Evolutionary conservation across 2,797 vertebrate genomes (phyloP).

Genomic region (Labroides dimidiatus): DNA sequence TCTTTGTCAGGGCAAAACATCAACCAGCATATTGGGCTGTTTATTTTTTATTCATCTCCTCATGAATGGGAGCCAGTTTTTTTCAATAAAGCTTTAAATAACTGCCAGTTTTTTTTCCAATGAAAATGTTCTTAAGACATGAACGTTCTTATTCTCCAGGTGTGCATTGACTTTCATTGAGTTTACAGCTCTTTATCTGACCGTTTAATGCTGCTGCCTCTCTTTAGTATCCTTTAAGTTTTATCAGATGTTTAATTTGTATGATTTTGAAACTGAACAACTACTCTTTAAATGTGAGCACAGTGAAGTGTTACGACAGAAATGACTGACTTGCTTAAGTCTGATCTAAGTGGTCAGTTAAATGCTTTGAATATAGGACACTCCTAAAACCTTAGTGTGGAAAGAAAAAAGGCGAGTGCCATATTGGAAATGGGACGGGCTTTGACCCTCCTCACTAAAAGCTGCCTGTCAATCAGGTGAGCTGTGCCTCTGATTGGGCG

Average conservation of each 20-base stretch:
- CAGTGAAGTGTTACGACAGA: not conserved
- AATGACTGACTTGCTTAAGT: not conserved
- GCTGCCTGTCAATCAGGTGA: too few species aligned
- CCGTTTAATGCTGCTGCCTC: conserved; percentile 8
- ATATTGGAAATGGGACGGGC: too few species aligned
- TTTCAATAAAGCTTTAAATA: not conserved
- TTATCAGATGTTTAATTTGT: conserved; percentile 2
- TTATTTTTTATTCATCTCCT: conserved; percentile 4
- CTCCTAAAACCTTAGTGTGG: too few species aligned
- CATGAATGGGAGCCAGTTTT: not conserved
- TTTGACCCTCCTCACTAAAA: too few species aligned
- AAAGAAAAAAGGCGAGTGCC: too few species aligned
- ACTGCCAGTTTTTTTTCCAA: not conserved
- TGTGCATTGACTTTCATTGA: conserved; percentile 6
- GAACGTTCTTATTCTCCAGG: not conserved
- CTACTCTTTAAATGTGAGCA: not conserved
- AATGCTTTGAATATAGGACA: too few species aligned
- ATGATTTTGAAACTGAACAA: not conserved
- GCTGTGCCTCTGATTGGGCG: too few species aligned
- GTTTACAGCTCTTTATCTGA: conserved; percentile 3
- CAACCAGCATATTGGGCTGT: not conserved
- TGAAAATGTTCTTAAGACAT: conserved; percentile 8
- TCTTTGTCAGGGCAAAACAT: not conserved
- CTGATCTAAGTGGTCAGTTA: too few species aligned
- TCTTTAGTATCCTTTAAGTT: not conserved